These are phyloP conservation scores for Alcedo atthis DNA, from an alignment of 2,797 vertebrate species.

Conservation along the genomic window DNA sequence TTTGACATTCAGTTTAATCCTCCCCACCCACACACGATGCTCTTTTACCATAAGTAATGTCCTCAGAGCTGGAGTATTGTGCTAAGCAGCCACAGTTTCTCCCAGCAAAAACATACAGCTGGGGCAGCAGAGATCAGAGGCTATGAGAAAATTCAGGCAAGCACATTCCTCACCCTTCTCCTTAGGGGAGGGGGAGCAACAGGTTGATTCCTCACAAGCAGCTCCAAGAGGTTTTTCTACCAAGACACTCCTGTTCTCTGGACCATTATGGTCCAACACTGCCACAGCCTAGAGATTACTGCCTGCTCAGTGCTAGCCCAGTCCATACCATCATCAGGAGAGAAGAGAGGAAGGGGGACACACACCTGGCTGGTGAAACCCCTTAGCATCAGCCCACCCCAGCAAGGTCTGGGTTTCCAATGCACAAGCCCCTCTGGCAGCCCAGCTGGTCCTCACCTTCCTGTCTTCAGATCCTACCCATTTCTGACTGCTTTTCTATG, in stretches of 20 bases:
- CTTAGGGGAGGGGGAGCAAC: background rate
- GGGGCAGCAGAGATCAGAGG: slow-evolving; percentile 66
- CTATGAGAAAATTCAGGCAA: slow-evolving; percentile 51
- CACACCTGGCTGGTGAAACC: background rate
- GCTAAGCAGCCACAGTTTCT: slow-evolving; percentile 23
- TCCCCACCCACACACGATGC: slow-evolving; percentile 24
- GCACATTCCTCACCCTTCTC: background rate
- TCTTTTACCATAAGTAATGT: slow-evolving; percentile 46
- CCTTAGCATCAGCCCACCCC: background rate
- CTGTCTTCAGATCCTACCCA: background rate
- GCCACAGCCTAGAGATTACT: background rate
- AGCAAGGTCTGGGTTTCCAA: background rate
- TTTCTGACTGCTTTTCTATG: background rate
- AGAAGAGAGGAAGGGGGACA: background rate
- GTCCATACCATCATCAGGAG: background rate
- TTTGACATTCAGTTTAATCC: slow-evolving; percentile 30
- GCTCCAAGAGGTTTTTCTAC: background rate
- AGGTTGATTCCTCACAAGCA: background rate
- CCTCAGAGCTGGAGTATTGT: background rate
- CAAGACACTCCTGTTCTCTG: rapidly evolving
- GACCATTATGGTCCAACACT: rapidly evolving
- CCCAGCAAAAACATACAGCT: slow-evolving; percentile 42
- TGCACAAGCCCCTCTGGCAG: background rate
- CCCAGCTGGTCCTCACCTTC: background rate
- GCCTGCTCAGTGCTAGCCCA: background rate